Evolutionary conservation across 2,797 vertebrate species (phyloP).

Genomic region (Acipenser oxyrinchus): DNA sequence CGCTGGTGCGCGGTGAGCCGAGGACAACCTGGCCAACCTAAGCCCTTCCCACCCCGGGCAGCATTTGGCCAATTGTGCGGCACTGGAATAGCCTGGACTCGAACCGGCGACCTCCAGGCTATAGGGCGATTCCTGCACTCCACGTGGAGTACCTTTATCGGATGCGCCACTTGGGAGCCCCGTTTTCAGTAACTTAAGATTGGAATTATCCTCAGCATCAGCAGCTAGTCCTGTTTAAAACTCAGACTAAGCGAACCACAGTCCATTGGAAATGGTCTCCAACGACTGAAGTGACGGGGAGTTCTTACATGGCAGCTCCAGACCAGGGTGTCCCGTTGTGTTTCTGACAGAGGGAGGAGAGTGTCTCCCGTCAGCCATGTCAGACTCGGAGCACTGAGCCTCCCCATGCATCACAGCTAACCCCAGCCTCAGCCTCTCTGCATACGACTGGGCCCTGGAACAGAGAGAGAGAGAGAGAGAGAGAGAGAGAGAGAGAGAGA

Average conservation of each 20-base stretch:
- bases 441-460: constrained; percentile 87
- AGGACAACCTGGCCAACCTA: too few relatives aligned
- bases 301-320: constrained; percentile 88
- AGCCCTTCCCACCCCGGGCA: too few relatives aligned
- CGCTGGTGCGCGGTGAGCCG: too few relatives aligned
- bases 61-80: too few relatives aligned
- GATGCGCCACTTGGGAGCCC: too few relatives aligned
- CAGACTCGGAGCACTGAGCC: constrained; percentile 89
- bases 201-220: constrained; percentile 10
- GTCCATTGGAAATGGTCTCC: neutral
- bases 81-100: too few relatives aligned
- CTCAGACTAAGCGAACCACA: constrained; percentile 10
- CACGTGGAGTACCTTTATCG: too few relatives aligned
- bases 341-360: constrained; percentile 92
- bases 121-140: too few relatives aligned
- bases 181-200: constrained; percentile 2
- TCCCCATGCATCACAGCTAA: constrained; percentile 94
- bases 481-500: too few relatives aligned
- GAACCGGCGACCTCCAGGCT: too few relatives aligned
- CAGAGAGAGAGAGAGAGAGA: neutral
- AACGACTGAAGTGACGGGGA: constrained; percentile 6
- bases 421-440: constrained; percentile 85
- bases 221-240: neutral
- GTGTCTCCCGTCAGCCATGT: constrained; percentile 93
- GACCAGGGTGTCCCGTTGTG: constrained; percentile 77